Conservation (phyloP, 2,888 invertebrate species). For the Agonopterix subpropinquella region DNA sequence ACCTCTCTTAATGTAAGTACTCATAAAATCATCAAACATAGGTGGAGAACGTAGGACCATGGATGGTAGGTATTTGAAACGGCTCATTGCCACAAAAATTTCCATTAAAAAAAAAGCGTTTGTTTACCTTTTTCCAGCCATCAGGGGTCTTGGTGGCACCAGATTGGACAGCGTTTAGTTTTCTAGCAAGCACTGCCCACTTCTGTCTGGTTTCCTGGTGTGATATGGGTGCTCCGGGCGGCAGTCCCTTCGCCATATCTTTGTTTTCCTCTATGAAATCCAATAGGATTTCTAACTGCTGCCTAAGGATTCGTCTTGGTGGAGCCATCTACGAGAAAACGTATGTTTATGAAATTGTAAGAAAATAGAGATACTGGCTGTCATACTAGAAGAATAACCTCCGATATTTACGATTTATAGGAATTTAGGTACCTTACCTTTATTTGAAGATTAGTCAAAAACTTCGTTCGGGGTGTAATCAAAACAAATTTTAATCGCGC, state of each 20-base stretch:
- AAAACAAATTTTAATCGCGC: constrained; percentile 27
- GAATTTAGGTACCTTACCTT: neutral
- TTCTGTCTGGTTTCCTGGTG: constrained; percentile 47
- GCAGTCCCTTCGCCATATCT: constrained; percentile 47
- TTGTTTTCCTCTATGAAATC: constrained; percentile 54
- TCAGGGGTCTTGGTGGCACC: constrained; percentile 53
- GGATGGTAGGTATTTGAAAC: no score
- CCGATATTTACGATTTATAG: no score
- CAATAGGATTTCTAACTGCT: constrained; percentile 53
- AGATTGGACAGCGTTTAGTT: constrained; percentile 46
- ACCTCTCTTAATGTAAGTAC: no score
- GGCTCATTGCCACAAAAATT: neutral
- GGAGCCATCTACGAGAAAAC: constrained; percentile 48
- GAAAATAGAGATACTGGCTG: neutral
- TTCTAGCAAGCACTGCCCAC: constrained; percentile 51
- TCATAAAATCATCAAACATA: no score
- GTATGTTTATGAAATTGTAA: neutral
- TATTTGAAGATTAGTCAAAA: neutral
- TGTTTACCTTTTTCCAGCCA: constrained; percentile 57
- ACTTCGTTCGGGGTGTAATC: neutral
- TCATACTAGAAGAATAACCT: no score
- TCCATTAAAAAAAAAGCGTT: neutral
- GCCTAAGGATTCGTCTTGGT: constrained; percentile 49
- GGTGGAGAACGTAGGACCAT: no score
- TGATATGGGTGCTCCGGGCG: constrained; percentile 38